Base-by-base conservation (phyloP, 2,113 vertebrate species). In the Mandrillus leucophaeus region DNA sequence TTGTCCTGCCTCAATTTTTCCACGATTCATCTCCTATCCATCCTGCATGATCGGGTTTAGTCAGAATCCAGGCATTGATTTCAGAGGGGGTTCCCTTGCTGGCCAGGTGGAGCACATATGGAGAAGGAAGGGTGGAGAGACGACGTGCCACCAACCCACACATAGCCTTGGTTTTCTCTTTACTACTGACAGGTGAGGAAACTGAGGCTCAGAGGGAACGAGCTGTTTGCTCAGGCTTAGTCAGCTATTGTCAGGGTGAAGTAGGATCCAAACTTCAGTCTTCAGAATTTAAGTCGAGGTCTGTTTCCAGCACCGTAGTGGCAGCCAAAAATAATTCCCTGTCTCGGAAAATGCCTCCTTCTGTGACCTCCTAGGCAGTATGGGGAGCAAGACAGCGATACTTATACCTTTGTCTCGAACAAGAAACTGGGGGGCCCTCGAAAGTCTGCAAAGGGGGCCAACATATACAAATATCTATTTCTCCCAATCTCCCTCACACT, bases 111-210 rank as follows among this genome's bases (percentile, higher is more conserved):
- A n/a, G 43, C 27, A 8, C 1, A 5, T 0, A 0, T 1, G 22
- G 43, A 10, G 22, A 4, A 7, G 3, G 6, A 1, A 16, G 16
- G 12, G 73, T 1, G 4, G 11, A n/a, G 32, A 27, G 43, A 22
- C 6, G 3, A 0, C 0, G 0, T 4, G 32, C 38, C 30, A 32
- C n/a, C 0, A 0, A 3, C 20, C 2, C 40, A 1, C 0, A 30
- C 27, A 64, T 30, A 17, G 79, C 35, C 59, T 23, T 16, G 38
- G 5, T 72, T 13, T 45, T 5, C 3, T 3, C 35, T 25, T 55
- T 13, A 10, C 9, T 18, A 3, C 20, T 25, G 3, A 1, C 1
- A 38, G 5, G 5, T 64, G 72, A 48, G 76, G 76, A 92, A 84
- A 78, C 80, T 43, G 80, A 95, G 84, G 45, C 81, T 40, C 1